Evolutionary conservation across 2,113 vertebrate genomes (phyloP).

Genomic region (Serilophus lunatus): DNA sequence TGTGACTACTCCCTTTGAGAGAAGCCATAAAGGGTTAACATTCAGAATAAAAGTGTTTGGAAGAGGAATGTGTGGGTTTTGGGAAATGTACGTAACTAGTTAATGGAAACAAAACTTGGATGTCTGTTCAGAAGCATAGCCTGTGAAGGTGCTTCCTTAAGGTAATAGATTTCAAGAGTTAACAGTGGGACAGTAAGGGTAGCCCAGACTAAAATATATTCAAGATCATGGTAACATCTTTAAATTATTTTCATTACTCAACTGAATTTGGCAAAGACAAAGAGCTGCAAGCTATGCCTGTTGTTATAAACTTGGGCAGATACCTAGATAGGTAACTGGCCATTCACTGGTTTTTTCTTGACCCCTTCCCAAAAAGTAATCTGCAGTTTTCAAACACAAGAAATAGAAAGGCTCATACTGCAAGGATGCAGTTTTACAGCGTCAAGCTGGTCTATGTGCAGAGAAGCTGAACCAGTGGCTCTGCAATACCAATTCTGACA

Average conservation of each 20-base stretch:
- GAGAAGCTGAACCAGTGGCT: background rate
- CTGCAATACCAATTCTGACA: background rate
- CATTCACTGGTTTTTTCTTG: background rate
- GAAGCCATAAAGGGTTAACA: background rate
- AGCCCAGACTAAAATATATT: background rate
- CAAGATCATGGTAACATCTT: fast-evolving
- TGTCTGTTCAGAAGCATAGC: background rate
- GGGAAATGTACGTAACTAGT: background rate
- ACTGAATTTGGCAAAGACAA: background rate
- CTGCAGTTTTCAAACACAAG: background rate
- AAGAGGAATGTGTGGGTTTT: background rate
- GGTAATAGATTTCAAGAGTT: background rate
- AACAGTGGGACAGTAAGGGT: background rate
- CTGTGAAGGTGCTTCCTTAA: background rate
- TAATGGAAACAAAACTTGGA: background rate
- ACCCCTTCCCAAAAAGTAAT: background rate
- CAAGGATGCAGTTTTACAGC: background rate
- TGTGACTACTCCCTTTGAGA: background rate
- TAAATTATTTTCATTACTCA: background rate
- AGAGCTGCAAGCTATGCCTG: background rate
- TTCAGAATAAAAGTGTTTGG: background rate
- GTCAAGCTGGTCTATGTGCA: background rate
- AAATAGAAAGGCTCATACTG: background rate
- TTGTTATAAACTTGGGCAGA: background rate
- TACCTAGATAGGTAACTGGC: too few relatives aligned